These are phyloP conservation scores for Tinea pellionella DNA, from an alignment of 2,888 invertebrate genomes.

Conservation along the genomic window DNA sequence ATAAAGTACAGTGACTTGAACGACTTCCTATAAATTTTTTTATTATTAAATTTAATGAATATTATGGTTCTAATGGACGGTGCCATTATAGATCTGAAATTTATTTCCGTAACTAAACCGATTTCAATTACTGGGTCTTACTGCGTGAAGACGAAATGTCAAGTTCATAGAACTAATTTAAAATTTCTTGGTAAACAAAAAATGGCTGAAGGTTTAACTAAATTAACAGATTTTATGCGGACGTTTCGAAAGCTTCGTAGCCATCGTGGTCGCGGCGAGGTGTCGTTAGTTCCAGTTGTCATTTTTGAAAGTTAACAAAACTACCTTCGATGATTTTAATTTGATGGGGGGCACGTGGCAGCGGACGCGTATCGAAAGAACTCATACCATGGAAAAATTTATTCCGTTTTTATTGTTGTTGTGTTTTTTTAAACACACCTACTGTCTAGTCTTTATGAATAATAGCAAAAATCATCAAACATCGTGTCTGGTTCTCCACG, in stretches of 20 bases:
- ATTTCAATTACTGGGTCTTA: conserved; percentile 1
- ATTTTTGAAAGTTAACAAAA: too few relatives aligned
- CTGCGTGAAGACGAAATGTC: conserved; percentile 12
- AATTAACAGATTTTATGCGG: too few relatives aligned
- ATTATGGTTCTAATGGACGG: conserved; percentile 9
- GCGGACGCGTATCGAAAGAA: too few relatives aligned
- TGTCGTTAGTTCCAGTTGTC: too few relatives aligned
- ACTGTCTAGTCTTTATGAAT: not conserved
- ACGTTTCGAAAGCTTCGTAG: too few relatives aligned
- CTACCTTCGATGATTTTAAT: too few relatives aligned
- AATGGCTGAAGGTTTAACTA: not conserved
- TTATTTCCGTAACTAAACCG: conserved; percentile 13
- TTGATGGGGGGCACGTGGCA: too few relatives aligned
- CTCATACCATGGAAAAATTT: not conserved
- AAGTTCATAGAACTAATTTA: conserved; percentile 7
- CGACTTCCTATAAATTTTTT: conserved; percentile 7
- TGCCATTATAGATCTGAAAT: conserved; percentile 9
- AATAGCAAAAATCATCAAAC: not conserved
- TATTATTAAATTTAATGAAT: conserved; percentile 8
- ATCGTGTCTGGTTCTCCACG: conserved; percentile 15
- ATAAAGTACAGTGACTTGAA: conserved; percentile 4
- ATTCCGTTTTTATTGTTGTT: not conserved
- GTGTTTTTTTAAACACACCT: not conserved
- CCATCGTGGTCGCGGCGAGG: too few relatives aligned
- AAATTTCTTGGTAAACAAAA: not conserved